A percentile compares a stretch with the other conserved stretches of the same genome.
phyloP scores from a whole-genome alignment of 37 sponge, comb jelly and placozoan genomes.

The Beroe ovata region DNA sequence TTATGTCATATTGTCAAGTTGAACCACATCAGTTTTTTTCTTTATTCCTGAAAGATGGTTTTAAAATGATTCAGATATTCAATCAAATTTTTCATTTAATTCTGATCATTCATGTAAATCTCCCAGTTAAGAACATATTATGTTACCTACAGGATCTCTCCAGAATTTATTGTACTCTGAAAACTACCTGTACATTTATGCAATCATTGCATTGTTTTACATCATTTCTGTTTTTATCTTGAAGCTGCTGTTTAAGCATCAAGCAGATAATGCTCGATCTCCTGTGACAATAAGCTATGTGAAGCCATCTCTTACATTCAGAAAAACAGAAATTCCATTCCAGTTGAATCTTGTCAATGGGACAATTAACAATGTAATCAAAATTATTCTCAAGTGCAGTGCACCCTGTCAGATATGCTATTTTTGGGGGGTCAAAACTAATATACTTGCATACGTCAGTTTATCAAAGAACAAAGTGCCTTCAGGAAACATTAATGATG shows the following conservation, averaged over 20 bases:
- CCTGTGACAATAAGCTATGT: not conserved
- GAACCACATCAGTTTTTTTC: too few species aligned
- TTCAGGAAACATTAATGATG: not conserved
- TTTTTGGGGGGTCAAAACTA: slow-evolving; percentile 26
- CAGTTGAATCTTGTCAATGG: not conserved
- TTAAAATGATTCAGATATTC: too few species aligned
- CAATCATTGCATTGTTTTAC: not conserved
- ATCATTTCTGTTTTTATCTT: not conserved
- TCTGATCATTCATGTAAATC: too few species aligned
- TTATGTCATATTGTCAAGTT: too few species aligned
- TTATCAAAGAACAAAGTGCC: not conserved
- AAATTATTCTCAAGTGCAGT: not conserved
- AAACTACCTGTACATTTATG: not conserved
- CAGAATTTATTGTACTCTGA: not conserved
- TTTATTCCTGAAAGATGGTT: too few species aligned
- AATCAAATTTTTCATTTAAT: too few species aligned
- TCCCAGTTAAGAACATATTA: not conserved
- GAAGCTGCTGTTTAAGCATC: not conserved
- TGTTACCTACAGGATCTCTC: not conserved
- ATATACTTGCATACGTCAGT: not conserved
- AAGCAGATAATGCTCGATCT: not conserved
- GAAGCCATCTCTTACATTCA: not conserved
- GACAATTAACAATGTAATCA: not conserved
- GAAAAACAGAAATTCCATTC: not conserved
- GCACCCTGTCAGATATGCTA: not conserved